phyloP scores from a whole-genome alignment of 2,888 invertebrate genomes.

The Orthonevra nobilis region DNA sequence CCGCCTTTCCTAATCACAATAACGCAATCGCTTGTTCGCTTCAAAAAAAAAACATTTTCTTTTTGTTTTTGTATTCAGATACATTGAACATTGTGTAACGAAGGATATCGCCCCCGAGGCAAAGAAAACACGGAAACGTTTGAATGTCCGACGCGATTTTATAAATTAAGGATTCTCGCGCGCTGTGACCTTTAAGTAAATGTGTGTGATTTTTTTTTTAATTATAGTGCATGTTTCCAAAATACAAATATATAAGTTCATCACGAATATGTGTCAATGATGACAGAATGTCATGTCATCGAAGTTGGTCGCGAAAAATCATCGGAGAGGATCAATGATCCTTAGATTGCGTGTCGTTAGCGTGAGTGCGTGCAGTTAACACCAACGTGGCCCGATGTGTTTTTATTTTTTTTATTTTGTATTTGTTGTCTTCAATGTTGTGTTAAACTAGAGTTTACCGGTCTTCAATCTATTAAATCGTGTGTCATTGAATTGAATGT shows the following conservation, averaged over 20 bases:
- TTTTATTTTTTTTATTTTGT: no score
- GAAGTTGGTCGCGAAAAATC: constrained; percentile 44
- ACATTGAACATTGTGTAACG: constrained; percentile 24
- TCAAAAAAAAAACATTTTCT: constrained; percentile 16
- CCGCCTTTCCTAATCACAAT: constrained; percentile 12
- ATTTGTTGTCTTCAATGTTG: constrained; percentile 42
- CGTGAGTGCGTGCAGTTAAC: constrained; percentile 70
- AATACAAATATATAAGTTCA: constrained; percentile 1
- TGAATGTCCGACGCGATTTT: constrained; percentile 64
- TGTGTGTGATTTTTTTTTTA: constrained; percentile 25
- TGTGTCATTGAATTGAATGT: constrained; percentile 33
- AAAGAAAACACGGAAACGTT: constrained; percentile 37
- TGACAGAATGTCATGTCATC: constrained; percentile 51
- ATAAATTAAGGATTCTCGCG: constrained; percentile 31
- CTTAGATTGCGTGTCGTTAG: constrained; percentile 65
- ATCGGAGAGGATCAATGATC: constrained; percentile 68
- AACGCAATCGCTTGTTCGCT: constrained; percentile 18
- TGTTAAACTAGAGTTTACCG: constrained; percentile 62
- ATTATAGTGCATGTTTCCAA: constrained; percentile 30
- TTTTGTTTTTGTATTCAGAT: no score
- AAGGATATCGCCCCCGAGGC: constrained; percentile 36
- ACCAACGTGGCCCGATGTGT: constrained; percentile 38
- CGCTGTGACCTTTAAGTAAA: constrained; percentile 42
- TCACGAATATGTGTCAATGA: constrained; percentile 17
- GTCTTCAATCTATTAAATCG: constrained; percentile 23